Evolutionary conservation across 2,113 vertebrate species (phyloP).

Genomic region (Mohoua ochrocephala): DNA sequence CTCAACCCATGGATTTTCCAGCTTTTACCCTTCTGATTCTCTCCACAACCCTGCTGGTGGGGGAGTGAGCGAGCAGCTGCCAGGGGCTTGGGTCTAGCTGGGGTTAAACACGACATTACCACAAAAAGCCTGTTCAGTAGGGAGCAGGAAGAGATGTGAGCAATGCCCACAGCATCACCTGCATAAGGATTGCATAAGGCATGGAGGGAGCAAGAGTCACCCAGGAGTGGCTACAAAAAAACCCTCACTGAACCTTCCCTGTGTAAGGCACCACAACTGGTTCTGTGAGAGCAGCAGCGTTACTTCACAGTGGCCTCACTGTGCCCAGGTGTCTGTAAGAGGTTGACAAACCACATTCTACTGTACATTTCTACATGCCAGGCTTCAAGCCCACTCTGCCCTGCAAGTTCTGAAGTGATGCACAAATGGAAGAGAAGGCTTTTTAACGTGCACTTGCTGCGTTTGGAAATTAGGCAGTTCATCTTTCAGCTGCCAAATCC

Average conservation of each 20-base stretch:
- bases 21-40: neutral
- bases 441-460: neutral
- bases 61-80: rapidly evolving
- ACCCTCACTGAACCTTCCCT: neutral
- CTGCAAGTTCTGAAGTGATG: neutral
- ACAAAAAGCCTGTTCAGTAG: neutral
- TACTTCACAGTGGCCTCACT: neutral
- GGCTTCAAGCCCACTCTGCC: neutral
- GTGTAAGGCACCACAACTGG: neutral
- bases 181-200: neutral
- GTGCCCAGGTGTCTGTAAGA: neutral
- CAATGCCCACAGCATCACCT: neutral
- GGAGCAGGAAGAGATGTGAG: neutral
- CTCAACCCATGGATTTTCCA: neutral
- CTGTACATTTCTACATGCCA: neutral
- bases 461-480: neutral
- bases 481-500: neutral
- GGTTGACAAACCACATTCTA: neutral
- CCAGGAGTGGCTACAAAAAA: neutral
- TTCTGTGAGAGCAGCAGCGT: neutral
- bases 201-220: neutral
- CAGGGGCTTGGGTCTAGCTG: neutral
- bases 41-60: neutral
- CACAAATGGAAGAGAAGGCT: neutral
- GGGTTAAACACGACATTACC: neutral